Percentiles rank a stretch among this genome's conserved stretches.
phyloP scores from a whole-genome alignment of 1,140 invertebrate genomes.

The Lordiphosa mommai region DNA sequence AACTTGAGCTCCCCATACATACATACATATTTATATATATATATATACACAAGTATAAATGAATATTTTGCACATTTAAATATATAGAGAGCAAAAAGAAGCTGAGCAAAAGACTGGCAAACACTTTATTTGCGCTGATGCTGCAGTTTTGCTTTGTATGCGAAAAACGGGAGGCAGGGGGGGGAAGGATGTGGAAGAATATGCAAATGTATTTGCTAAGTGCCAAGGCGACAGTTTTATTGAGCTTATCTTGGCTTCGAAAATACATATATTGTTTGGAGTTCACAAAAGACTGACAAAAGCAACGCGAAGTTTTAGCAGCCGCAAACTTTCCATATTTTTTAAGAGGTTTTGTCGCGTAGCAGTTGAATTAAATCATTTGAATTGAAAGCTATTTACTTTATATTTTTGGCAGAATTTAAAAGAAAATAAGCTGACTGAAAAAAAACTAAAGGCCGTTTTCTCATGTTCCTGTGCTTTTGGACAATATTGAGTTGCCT shows the following conservation, averaged over 20 bases:
- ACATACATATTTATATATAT: no score
- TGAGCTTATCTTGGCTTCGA: slow-evolving; percentile 63
- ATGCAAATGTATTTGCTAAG: slow-evolving; percentile 70
- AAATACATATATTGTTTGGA: background rate
- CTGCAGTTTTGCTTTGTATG: slow-evolving; percentile 56
- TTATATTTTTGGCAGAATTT: no score
- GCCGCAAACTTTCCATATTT: background rate
- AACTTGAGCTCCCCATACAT: no score
- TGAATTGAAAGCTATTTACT: no score
- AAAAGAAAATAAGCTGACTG: no score
- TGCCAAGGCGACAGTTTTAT: slow-evolving; percentile 73
- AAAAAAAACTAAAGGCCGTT: no score
- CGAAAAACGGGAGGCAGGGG: background rate
- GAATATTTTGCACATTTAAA: slow-evolving; percentile 69
- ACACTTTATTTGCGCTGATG: slow-evolving; percentile 68
- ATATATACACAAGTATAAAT: slow-evolving; percentile 29
- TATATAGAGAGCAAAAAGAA: slow-evolving; percentile 28
- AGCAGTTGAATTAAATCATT: no score
- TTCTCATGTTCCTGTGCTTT: no score
- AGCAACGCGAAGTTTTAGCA: background rate
- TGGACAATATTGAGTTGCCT: no score
- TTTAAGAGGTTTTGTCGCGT: background rate
- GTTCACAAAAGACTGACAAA: slow-evolving; percentile 1
- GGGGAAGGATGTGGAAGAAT: slow-evolving; percentile 5
- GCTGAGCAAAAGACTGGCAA: slow-evolving; percentile 32